Percentiles rank a stretch among this genome's conserved stretches.
These are phyloP conservation scores for Petrocephalus microphthalmus DNA, from an alignment of 2,113 vertebrate species.

Conservation along the genomic window DNA sequence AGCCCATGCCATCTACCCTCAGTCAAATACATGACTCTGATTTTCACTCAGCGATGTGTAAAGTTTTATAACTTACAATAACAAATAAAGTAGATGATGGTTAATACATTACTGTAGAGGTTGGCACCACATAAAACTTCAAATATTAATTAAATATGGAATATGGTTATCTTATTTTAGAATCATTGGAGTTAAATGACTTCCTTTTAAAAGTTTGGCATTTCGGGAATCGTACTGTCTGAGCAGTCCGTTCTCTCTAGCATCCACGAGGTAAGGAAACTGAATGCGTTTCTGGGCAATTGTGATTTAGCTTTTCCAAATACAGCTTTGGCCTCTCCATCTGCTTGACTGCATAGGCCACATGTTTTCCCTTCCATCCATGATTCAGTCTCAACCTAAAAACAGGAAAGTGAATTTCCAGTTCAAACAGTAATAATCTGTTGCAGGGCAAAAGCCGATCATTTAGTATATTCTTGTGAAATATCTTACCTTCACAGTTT, in stretches of 20 bases:
- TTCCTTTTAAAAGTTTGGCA: not conserved
- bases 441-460: not conserved
- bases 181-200: not conserved
- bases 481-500: constrained; percentile 14
- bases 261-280: constrained; percentile 17
- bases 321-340: constrained; percentile 11
- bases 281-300: not conserved
- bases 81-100: not conserved
- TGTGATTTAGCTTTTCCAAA: constrained; percentile 4
- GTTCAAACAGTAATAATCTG: not conserved
- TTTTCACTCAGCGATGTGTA: not conserved
- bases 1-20: not conserved
- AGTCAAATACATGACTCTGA: not conserved
- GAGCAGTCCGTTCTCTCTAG: not conserved
- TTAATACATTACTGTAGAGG: not conserved
- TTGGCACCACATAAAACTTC: not conserved
- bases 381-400: constrained; percentile 22
- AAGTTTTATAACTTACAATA: constrained; percentile 2
- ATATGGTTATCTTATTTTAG: not conserved
- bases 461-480: not conserved
- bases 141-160: not conserved
- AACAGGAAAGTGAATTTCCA: not conserved
- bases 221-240: not conserved
- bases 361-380: constrained; percentile 21
- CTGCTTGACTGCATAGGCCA: constrained; percentile 12